Evolutionary conservation across 2,113 vertebrate genomes (phyloP), one percentile per base, ranked within the genome.

Genomic region (Microtus ochrogaster): DNA sequence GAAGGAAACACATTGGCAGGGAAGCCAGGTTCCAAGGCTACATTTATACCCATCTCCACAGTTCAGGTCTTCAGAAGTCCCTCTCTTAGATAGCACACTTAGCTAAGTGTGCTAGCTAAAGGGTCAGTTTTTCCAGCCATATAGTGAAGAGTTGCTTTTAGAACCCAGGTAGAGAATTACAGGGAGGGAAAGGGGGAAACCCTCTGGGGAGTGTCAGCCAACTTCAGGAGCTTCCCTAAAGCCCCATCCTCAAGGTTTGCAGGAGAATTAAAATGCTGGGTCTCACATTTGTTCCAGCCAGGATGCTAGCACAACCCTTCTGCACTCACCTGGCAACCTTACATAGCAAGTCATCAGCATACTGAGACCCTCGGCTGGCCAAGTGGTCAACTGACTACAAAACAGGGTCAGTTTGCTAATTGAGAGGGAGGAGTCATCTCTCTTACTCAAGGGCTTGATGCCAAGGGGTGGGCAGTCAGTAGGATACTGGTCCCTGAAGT

Each of bases 141-240:
- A 7, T 55, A 30, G 36, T 26, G 36, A 39, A 7, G 6, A 6
- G 24, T 36, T 26, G 10, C 55, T 21, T 89, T 72, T 36, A 47
- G 65, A n/a, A 70, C 3, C 5, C 12, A 1, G 36, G 7, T 11
- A 5, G 52, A 72, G n/a, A 28, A 33, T 7, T 33, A 26, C 17
- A 73, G 47, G 22, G 33, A 36, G 12, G n/a, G 16, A 16, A 26
- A n/a, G 0, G 16, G 22, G 10, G 26, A 41, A 39, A 6, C 22
- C 41, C 39, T 68, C 14, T 3, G 2, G 36, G n/a, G 44, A 63
- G 22, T 3, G 3, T 0, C 4, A 52, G 21, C 3, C 0, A 2
- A 39, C 4, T 21, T 26, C 2, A 74, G 36, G 17, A 41, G 30
- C 61, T 79, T 66, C 65, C 28, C 70, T 33, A 7, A 73, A 79